phyloP scores from a whole-genome alignment of 2,888 invertebrate genomes.

The Formica aserva region DNA sequence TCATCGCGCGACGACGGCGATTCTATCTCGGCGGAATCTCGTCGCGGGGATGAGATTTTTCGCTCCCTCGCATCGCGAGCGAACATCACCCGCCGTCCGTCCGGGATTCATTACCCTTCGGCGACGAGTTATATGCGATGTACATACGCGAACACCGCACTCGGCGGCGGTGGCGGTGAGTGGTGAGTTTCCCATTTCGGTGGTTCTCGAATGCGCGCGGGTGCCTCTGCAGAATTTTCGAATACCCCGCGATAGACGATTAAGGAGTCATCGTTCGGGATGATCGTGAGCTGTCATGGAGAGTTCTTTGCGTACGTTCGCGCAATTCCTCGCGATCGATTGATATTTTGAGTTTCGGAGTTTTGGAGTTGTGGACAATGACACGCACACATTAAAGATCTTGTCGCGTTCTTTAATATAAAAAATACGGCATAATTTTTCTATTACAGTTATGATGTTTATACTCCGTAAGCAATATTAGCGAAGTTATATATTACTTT shows the following conservation, averaged over 20 bases:
- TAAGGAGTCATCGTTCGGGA: not conserved
- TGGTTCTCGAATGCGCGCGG: not conserved
- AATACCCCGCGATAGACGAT: not conserved
- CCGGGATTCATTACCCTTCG: not conserved
- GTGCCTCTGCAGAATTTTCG: conserved; percentile 3
- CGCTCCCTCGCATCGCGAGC: not conserved
- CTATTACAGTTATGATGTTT: conserved; percentile 22
- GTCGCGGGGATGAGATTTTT: not conserved
- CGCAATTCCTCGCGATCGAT: conserved; percentile 35
- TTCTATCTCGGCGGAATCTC: not conserved
- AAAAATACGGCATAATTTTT: not conserved
- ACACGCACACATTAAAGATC: not conserved
- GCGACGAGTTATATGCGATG: not conserved
- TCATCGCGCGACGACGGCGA: too few relatives aligned
- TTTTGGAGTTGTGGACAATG: conserved; percentile 3
- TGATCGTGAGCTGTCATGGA: not conserved
- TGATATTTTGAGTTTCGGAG: conserved; percentile 12
- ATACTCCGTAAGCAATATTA: not conserved
- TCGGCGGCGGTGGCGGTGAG: not conserved
- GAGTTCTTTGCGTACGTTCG: not conserved
- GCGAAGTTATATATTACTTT: not conserved
- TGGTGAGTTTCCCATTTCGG: not conserved
- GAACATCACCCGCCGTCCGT: not conserved
- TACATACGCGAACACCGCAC: not conserved
- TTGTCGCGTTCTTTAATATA: not conserved